A percentile compares a stretch with the other conserved stretches of the same genome.
These are phyloP conservation scores for Apamea crenata DNA, from an alignment of 2,888 invertebrate genomes.

Conservation along the genomic window DNA sequence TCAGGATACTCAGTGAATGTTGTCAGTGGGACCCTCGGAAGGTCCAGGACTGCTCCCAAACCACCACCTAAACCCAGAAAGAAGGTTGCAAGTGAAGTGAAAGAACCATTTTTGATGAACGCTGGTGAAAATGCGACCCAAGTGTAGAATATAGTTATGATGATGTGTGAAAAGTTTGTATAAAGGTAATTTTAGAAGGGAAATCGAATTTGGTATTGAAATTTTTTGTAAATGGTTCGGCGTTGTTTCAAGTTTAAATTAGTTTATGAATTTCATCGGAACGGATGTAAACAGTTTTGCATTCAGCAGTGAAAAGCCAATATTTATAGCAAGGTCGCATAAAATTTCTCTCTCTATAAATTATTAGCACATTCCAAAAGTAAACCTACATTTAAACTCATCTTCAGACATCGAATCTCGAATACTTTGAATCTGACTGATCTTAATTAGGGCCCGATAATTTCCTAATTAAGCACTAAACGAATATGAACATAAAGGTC, in stretches of 20 bases:
- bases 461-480: constrained; percentile 16
- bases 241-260: constrained; percentile 39
- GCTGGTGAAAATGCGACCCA: constrained; percentile 96
- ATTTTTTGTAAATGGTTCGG: background rate
- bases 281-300: constrained; percentile 8
- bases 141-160: constrained; percentile 89
- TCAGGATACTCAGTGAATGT: constrained; percentile 82
- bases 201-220: constrained; percentile 44
- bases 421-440: background rate
- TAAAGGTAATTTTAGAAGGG: constrained; percentile 30
- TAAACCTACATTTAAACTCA: background rate
- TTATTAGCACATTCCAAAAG: background rate
- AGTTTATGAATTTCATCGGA: constrained; percentile 18
- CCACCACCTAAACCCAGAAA: constrained; percentile 95
- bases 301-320: constrained; percentile 7
- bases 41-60: constrained; percentile 92
- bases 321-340: background rate
- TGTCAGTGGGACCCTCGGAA: constrained; percentile 80
- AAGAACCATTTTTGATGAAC: constrained; percentile 95
- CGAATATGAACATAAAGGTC: constrained; percentile 9
- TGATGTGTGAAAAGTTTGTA: constrained; percentile 34
- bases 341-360: background rate
- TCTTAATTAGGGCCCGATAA: background rate
- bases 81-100: constrained; percentile 91
- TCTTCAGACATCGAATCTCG: background rate